Conservation (phyloP, 2,113 vertebrate genomes). For the Cyprinodon tularosa region DNA sequence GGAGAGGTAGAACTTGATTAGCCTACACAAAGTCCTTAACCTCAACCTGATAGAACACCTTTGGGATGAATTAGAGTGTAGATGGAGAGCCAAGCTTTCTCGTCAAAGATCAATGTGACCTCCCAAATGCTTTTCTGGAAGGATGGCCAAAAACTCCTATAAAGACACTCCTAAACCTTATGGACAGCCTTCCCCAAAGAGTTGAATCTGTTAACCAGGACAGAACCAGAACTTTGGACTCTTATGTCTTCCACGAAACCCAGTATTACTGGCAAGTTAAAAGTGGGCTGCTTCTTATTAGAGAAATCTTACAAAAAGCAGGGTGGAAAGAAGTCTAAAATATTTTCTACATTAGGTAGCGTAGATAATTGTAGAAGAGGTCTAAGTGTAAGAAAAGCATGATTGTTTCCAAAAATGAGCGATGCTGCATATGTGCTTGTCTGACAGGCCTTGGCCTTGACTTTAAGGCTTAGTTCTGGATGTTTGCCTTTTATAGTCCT, state of each 20-base stretch:
- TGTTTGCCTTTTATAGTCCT: slow-evolving; percentile 58
- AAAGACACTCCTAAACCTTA: no score
- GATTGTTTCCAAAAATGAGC: slow-evolving; percentile 32
- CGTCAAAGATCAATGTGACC: no score
- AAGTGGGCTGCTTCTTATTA: background rate
- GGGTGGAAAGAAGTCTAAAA: background rate
- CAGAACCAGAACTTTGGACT: slow-evolving; percentile 1
- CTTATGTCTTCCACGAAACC: background rate
- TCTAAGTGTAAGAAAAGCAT: slow-evolving; percentile 8
- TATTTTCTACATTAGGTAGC: slow-evolving; percentile 1
- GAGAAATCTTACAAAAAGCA: background rate
- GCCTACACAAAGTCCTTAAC: no score
- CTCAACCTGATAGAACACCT: no score
- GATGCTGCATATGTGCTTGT: slow-evolving; percentile 38
- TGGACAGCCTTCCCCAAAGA: no score
- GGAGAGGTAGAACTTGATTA: no score
- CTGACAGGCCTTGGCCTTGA: slow-evolving; percentile 48
- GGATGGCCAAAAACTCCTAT: no score
- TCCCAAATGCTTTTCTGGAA: no score
- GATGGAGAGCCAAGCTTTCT: no score
- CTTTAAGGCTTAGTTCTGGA: slow-evolving; percentile 51
- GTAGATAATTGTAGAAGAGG: slow-evolving; percentile 14
- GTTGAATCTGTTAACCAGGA: slow-evolving; percentile 12
- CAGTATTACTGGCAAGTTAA: slow-evolving; percentile 6
- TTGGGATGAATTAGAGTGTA: no score